Evolutionary conservation across 2,888 invertebrate species (phyloP).

Genomic region (Dusona sp.): DNA sequence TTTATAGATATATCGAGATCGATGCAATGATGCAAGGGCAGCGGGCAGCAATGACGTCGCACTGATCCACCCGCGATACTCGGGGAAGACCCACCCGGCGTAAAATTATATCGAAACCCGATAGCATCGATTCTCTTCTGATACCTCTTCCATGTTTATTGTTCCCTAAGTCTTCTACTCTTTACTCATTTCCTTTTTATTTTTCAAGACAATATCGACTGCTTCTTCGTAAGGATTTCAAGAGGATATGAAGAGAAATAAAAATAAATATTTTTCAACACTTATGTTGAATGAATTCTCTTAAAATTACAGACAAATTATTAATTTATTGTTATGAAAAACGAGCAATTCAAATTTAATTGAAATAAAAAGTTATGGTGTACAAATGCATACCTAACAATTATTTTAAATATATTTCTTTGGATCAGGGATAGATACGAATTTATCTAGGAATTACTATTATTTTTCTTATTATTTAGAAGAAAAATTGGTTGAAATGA

Average conservation of each 20-base stretch:
- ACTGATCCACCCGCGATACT: constrained; percentile 49
- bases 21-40: constrained; percentile 39
- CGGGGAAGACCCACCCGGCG: constrained; percentile 12
- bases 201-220: background rate
- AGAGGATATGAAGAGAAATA: too few species aligned
- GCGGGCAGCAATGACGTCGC: constrained; percentile 67
- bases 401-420: background rate
- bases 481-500: too few species aligned
- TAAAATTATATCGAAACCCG: constrained; percentile 50
- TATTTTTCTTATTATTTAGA: too few species aligned
- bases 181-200: constrained; percentile 7
- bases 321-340: too few species aligned
- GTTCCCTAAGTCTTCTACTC: background rate
- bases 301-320: too few species aligned
- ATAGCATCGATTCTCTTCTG: constrained; percentile 26
- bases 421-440: too few species aligned
- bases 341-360: background rate
- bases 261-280: too few species aligned
- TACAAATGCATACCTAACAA: background rate
- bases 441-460: too few species aligned
- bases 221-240: background rate
- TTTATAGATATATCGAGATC: constrained; percentile 14
- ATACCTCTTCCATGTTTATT: constrained; percentile 32
- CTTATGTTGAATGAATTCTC: too few species aligned
- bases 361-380: background rate